A percentile compares a stretch with the other conserved stretches of the same genome.
phyloP scores from a whole-genome alignment of 37 sponge, comb jelly and placozoan genomes.

The Aphrocallistes beatrix region DNA sequence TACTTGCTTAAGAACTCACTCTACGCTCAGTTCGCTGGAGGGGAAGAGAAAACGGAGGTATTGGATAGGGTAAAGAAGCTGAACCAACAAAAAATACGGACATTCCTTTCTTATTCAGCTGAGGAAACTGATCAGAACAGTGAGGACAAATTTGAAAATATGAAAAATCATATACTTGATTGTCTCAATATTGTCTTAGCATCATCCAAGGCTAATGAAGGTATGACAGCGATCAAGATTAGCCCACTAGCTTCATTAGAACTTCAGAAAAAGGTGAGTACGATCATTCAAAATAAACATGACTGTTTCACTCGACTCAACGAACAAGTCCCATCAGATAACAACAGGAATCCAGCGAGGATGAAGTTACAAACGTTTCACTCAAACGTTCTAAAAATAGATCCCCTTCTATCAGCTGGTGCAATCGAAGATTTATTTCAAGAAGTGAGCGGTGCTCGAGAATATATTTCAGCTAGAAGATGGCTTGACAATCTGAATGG shows the following conservation, averaged over 20 bases:
- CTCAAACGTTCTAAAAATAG: neutral
- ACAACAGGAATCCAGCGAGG: neutral
- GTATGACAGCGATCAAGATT: neutral
- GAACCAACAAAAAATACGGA: conserved; percentile 33
- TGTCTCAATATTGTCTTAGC: neutral
- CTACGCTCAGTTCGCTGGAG: conserved; percentile 85
- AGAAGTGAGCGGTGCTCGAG: neutral
- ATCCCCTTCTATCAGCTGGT: neutral
- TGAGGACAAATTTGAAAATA: conserved; percentile 8
- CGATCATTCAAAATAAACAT: neutral
- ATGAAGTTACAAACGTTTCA: neutral
- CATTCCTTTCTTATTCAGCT: conserved; percentile 74
- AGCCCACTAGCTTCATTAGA: neutral
- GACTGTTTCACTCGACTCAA: neutral
- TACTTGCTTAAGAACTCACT: conserved; percentile 46
- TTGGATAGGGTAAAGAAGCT: conserved; percentile 22
- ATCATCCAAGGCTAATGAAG: neutral
- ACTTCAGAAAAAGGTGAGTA: neutral
- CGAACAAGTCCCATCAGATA: neutral
- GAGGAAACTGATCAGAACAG: conserved; percentile 46
- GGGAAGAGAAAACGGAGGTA: conserved; percentile 36
- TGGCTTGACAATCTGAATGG: neutral
- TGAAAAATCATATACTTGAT: neutral
- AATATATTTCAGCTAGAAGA: neutral
- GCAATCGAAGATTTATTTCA: neutral